Evolutionary conservation across 2,113 vertebrate genomes (phyloP).

Genomic region (Bos indicus): DNA sequence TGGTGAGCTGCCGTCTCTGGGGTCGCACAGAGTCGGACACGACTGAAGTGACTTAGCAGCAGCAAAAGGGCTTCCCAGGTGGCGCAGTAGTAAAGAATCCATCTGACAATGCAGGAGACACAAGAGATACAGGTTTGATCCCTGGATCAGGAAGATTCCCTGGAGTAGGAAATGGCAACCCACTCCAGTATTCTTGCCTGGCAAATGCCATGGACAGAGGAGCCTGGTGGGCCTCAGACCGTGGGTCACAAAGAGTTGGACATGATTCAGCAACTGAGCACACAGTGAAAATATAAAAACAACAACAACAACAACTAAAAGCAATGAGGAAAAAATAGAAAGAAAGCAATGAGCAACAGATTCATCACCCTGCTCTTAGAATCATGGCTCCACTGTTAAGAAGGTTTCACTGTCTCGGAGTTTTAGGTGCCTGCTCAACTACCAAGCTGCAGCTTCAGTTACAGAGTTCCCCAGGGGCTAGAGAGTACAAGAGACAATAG

Average conservation of each 20-base stretch:
- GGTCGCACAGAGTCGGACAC: too few species aligned
- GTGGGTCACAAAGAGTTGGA: not conserved
- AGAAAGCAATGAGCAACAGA: not conserved
- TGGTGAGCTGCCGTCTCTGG: too few species aligned
- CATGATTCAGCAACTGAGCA: not conserved
- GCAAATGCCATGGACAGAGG: not conserved
- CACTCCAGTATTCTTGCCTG: not conserved
- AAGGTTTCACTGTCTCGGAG: not conserved
- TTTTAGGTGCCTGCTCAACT: not conserved
- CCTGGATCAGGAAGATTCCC: not conserved
- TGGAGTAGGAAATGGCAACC: not conserved
- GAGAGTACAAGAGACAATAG: not conserved
- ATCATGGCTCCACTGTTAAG: not conserved
- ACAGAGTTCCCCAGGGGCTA: not conserved
- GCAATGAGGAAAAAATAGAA: not conserved
- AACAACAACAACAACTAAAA: not conserved
- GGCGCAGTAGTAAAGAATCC: not conserved
- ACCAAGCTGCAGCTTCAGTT: not conserved
- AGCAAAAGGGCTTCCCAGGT: not conserved
- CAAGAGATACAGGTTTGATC: not conserved
- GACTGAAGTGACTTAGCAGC: too few species aligned
- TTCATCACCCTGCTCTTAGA: not conserved
- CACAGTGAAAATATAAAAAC: not conserved
- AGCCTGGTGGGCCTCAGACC: not conserved
- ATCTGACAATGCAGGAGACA: not conserved